Conservation (phyloP, 2,113 vertebrate genomes). For the Zosterops borbonicus region DNA sequence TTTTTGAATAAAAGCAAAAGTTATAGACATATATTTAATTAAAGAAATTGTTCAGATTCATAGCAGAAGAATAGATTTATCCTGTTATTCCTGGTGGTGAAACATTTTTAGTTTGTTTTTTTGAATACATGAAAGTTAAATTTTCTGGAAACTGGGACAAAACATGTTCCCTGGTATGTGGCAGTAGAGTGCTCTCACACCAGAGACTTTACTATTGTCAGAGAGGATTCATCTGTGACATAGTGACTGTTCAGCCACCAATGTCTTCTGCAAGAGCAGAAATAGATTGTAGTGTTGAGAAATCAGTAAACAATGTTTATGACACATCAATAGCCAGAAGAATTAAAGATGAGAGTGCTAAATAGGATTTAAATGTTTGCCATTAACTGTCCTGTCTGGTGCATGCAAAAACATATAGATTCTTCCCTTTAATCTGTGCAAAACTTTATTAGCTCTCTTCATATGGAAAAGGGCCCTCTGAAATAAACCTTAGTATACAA, state of each 20-base stretch:
- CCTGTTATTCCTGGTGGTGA: background rate
- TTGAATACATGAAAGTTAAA: background rate
- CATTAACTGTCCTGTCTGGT: background rate
- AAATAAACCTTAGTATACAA: background rate
- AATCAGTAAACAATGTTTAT: background rate
- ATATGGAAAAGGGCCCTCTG: background rate
- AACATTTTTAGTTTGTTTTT: background rate
- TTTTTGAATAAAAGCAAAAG: background rate
- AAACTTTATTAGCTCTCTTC: background rate
- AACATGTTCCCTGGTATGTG: background rate
- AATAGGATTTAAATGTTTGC: background rate
- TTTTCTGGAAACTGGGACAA: background rate
- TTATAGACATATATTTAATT: background rate
- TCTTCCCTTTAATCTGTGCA: background rate
- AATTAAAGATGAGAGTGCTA: background rate
- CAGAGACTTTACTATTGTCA: background rate
- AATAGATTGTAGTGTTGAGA: background rate
- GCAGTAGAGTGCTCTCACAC: background rate
- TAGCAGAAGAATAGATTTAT: background rate
- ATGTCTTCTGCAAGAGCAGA: background rate
- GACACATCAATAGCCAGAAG: background rate
- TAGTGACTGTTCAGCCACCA: background rate
- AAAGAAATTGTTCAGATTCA: background rate
- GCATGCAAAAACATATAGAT: background rate
- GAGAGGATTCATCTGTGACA: background rate